These are phyloP conservation scores for Lepisosteus osseus DNA, from an alignment of 2,113 vertebrate genomes.

Conservation along the genomic window DNA sequence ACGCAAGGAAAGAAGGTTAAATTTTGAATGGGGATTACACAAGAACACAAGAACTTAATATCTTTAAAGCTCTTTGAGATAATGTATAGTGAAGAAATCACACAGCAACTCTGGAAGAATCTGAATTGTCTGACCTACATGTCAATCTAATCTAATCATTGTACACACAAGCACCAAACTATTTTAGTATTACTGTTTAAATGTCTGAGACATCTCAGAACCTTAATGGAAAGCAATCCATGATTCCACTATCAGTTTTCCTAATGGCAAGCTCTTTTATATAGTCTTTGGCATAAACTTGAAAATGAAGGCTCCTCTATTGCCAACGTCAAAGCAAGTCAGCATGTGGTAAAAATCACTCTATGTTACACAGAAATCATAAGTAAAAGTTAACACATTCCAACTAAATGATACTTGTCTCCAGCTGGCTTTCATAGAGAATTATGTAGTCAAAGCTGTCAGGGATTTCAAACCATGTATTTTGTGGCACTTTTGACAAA, in stretches of 20 bases:
- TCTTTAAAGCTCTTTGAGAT: too few species aligned
- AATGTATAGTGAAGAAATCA: too few species aligned
- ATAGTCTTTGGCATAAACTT: constrained; percentile 17
- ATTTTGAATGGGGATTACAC: too few species aligned
- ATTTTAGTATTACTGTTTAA: too few species aligned
- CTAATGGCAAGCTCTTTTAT: constrained; percentile 33
- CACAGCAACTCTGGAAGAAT: too few species aligned
- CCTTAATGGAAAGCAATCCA: constrained; percentile 12
- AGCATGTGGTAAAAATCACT: constrained; percentile 27
- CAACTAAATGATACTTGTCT: constrained; percentile 30
- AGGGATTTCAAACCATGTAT: constrained; percentile 16
- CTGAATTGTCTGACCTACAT: too few species aligned
- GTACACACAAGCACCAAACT: too few species aligned
- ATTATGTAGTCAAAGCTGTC: constrained; percentile 24
- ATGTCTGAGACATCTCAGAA: too few species aligned
- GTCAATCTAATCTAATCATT: too few species aligned
- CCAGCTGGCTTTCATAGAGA: constrained; percentile 35
- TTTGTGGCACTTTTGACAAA: constrained; percentile 29
- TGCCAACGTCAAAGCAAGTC: constrained; percentile 39
- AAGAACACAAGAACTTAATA: too few species aligned
- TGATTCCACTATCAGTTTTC: constrained; percentile 34
- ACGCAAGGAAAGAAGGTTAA: too few species aligned
- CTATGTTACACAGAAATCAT: constrained; percentile 7
- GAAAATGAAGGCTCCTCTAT: constrained; percentile 24
- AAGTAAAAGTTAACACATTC: constrained; percentile 20